phyloP scores from a whole-genome alignment of 2,797 vertebrate genomes.

The Alcedo quadribrachys region DNA sequence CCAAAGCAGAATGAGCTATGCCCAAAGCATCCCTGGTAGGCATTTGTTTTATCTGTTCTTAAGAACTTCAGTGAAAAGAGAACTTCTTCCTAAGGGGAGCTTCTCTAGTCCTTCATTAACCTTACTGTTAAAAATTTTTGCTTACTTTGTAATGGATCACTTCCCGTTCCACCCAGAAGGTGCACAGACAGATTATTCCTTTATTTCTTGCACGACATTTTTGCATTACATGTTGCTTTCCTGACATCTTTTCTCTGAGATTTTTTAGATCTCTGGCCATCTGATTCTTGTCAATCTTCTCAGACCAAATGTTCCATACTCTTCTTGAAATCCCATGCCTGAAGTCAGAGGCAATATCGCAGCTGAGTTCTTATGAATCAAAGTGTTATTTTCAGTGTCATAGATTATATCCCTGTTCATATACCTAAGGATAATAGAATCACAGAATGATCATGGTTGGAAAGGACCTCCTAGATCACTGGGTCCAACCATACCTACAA shows the following conservation, averaged over 20 bases:
- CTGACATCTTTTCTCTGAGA: not conserved
- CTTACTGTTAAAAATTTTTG: not conserved
- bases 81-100: not conserved
- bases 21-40: not conserved
- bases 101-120: not conserved
- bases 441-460: no score
- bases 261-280: not conserved
- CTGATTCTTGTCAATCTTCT: not conserved
- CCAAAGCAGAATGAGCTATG: not conserved
- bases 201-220: not conserved
- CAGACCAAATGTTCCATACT: not conserved
- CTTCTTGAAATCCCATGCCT: not conserved
- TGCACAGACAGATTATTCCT: not conserved
- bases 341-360: not conserved
- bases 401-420: not conserved
- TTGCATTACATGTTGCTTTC: not conserved
- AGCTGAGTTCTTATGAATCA: not conserved
- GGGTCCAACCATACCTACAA: no score
- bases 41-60: conserved; percentile 1
- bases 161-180: not conserved
- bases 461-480: no score
- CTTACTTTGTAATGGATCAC: not conserved
- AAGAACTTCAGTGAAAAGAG: not conserved
- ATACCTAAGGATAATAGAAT: not conserved
- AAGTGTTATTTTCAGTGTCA: not conserved